A percentile compares a stretch with the other conserved stretches of the same genome.
These are phyloP conservation scores for Tetranychus truncatus DNA, from an alignment of 2,888 invertebrate genomes.

Conservation along the genomic window DNA sequence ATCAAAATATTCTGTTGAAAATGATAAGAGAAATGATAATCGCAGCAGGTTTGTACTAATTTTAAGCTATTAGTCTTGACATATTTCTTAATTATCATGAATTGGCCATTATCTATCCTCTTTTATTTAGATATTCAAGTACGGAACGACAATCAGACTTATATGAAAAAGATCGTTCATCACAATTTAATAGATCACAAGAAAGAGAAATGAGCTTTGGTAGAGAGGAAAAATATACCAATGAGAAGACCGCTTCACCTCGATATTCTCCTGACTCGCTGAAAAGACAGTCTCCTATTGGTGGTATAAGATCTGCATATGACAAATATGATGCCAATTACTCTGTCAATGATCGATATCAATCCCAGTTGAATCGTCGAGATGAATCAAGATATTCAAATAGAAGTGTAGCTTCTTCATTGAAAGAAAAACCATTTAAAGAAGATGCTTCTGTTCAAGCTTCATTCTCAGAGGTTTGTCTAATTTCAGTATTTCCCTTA, in stretches of 20 bases:
- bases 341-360: not conserved
- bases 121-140: not conserved
- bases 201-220: no score
- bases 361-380: not conserved
- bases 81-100: not conserved
- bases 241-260: not conserved
- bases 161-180: not conserved
- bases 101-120: not conserved
- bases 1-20: not conserved
- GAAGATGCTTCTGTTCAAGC: slow-evolving; percentile 9
- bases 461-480: not conserved
- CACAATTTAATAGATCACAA: not conserved
- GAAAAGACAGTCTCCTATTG: not conserved
- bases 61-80: not conserved
- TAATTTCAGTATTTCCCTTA: not conserved
- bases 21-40: not conserved
- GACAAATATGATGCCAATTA: not conserved
- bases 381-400: not conserved
- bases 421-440: not conserved
- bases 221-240: not conserved
- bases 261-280: not conserved
- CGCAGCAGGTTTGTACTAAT: not conserved
- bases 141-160: not conserved
- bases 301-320: not conserved
- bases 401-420: not conserved